These are phyloP conservation scores for Stenichneumon culpator DNA, from an alignment of 2,888 invertebrate species.

Conservation along the genomic window DNA sequence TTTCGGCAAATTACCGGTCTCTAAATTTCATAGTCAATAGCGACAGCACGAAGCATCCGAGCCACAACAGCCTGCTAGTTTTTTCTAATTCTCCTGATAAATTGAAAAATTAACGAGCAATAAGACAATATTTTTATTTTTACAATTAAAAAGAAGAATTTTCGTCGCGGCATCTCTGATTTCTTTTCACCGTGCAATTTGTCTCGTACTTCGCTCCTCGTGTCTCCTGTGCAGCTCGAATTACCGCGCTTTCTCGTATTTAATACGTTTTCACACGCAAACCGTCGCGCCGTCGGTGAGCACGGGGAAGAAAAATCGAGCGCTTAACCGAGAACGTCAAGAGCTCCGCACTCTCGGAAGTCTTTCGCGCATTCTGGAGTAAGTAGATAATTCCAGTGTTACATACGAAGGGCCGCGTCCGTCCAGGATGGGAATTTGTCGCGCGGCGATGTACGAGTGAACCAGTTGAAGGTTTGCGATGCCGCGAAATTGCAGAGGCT, in stretches of 20 bases:
- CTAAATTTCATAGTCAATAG: too few relatives aligned
- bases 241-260: slow-evolving; percentile 60
- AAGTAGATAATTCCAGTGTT: slow-evolving; percentile 79
- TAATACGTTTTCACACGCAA: slow-evolving; percentile 54
- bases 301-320: slow-evolving; percentile 68
- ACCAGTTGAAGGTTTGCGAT: slow-evolving; percentile 45
- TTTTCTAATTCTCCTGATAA: neutral
- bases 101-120: neutral
- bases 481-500: slow-evolving; percentile 56
- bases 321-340: slow-evolving; percentile 68
- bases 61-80: neutral
- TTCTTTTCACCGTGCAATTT: slow-evolving; percentile 40
- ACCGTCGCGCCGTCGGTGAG: neutral
- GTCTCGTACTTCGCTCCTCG: slow-evolving; percentile 43
- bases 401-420: slow-evolving; percentile 58
- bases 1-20: too few relatives aligned
- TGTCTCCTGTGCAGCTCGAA: slow-evolving; percentile 39
- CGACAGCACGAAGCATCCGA: too few relatives aligned
- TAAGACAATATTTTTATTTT: neutral
- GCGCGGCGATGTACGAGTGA: slow-evolving; percentile 41
- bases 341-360: slow-evolving; percentile 13
- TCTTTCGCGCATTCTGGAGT: slow-evolving; percentile 77
- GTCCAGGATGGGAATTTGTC: slow-evolving; percentile 70
- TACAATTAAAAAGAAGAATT: slow-evolving; percentile 20
- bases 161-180: slow-evolving; percentile 28